phyloP scores from a whole-genome alignment of 2,797 vertebrate genomes.

The Arnoldichthys spilopterus region DNA sequence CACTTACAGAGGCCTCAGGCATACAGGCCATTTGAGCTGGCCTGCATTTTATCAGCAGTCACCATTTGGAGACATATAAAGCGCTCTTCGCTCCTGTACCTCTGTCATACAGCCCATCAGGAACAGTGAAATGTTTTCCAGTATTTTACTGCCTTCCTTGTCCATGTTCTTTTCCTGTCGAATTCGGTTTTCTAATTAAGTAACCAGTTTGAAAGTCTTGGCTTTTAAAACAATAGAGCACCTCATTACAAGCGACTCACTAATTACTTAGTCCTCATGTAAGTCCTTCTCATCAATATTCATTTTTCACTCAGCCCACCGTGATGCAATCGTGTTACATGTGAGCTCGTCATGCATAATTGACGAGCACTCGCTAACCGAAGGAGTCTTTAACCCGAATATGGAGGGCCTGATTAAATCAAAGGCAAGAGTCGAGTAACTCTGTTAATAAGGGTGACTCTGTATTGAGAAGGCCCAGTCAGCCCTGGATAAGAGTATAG shows the following conservation, averaged over 20 bases:
- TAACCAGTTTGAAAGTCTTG: neutral
- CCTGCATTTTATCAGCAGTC: constrained; percentile 12
- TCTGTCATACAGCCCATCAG: neutral
- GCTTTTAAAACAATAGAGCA: constrained; percentile 11
- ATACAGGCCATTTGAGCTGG: constrained; percentile 30
- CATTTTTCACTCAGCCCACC: constrained; percentile 2
- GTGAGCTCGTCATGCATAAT: constrained; percentile 17
- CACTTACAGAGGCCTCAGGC: constrained; percentile 8
- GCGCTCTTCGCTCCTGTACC: neutral
- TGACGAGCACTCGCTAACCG: constrained; percentile 10
- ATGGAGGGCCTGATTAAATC: constrained; percentile 13
- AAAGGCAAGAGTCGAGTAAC: neutral
- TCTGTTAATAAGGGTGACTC: neutral
- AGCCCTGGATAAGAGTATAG: neutral
- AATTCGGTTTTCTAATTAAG: neutral
- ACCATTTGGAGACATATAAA: constrained; percentile 20
- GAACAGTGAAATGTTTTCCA: neutral
- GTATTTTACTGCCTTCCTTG: neutral
- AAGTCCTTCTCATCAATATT: constrained; percentile 28
- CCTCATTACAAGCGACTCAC: constrained; percentile 1
- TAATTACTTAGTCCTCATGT: constrained; percentile 29
- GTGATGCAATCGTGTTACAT: constrained; percentile 28
- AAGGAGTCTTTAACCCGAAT: neutral
- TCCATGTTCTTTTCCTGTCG: neutral
- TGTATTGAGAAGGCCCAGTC: too few relatives aligned